Percentiles rank a stretch among this genome's conserved stretches.
phyloP scores from a whole-genome alignment of 2,888 invertebrate genomes.

The Drosophila acutilabella region DNA sequence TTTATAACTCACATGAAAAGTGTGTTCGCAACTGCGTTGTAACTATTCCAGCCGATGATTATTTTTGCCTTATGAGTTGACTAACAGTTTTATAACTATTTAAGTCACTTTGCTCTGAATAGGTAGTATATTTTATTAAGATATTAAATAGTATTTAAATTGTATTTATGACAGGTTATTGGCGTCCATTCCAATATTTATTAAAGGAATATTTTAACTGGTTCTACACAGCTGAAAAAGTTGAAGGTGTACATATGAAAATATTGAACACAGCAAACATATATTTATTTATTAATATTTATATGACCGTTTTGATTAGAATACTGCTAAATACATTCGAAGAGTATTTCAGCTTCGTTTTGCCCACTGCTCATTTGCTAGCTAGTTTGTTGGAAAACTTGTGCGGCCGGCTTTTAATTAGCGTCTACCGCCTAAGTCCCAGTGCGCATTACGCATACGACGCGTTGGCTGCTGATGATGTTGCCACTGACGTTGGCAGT shows the following conservation, averaged over 20 bases:
- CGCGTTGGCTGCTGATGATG: slow-evolving; percentile 53
- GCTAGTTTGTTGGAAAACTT: slow-evolving; percentile 59
- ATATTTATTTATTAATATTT: too few relatives aligned
- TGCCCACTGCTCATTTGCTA: slow-evolving; percentile 2
- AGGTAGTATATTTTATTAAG: too few relatives aligned
- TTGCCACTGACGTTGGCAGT: slow-evolving; percentile 19
- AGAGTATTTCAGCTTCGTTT: slow-evolving; percentile 28
- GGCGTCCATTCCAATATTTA: too few relatives aligned
- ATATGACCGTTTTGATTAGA: too few relatives aligned
- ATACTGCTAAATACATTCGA: too few relatives aligned
- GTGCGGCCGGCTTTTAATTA: slow-evolving; percentile 74
- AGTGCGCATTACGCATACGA: slow-evolving; percentile 77
- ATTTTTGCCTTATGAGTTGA: not conserved
- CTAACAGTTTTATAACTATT: not conserved
- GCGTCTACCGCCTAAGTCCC: slow-evolving; percentile 67
- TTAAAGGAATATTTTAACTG: too few relatives aligned
- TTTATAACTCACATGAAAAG: slow-evolving; percentile 56
- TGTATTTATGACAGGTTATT: too few relatives aligned
- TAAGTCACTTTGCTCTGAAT: not conserved
- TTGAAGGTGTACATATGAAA: too few relatives aligned
- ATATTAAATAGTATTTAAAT: too few relatives aligned
- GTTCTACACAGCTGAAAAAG: too few relatives aligned
- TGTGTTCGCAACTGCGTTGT: slow-evolving; percentile 22
- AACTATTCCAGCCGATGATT: slow-evolving; percentile 39
- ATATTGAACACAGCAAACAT: too few relatives aligned